Percentiles rank a stretch among this genome's conserved stretches.
Conservation (phyloP, 2,113 vertebrate species). For the Glaucidium brasilianum region DNA sequence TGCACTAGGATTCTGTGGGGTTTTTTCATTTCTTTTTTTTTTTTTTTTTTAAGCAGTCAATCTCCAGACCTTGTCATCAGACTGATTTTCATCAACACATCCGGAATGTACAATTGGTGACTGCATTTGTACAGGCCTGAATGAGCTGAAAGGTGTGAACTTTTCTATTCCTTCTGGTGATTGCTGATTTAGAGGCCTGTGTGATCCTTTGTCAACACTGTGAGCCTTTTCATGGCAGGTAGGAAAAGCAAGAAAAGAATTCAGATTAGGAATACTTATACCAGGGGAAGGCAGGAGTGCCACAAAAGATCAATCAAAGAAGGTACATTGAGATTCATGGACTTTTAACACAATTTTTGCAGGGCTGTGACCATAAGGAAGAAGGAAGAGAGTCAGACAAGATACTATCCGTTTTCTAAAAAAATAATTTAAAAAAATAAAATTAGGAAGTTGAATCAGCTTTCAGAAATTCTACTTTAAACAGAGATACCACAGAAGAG, state of each 20-base stretch:
- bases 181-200: not conserved
- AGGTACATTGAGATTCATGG: not conserved
- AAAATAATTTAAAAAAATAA: no score
- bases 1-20: not conserved
- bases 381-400: not conserved
- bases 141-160: not conserved
- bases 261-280: not conserved
- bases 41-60: not conserved
- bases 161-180: not conserved
- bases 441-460: not conserved
- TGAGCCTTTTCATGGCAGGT: not conserved
- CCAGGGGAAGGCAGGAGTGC: not conserved
- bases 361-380: not conserved
- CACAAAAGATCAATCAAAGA: not conserved
- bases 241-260: not conserved
- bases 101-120: not conserved
- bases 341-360: not conserved
- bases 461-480: not conserved
- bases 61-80: not conserved
- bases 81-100: not conserved
- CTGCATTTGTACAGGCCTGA: not conserved
- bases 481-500: not conserved
- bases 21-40: not conserved
- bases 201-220: not conserved
- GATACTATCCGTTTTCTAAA: not conserved